Evolutionary conservation across 2,113 vertebrate species (phyloP), one percentile per base, ranked within the genome.

Genomic region (Echinops telfairi): DNA sequence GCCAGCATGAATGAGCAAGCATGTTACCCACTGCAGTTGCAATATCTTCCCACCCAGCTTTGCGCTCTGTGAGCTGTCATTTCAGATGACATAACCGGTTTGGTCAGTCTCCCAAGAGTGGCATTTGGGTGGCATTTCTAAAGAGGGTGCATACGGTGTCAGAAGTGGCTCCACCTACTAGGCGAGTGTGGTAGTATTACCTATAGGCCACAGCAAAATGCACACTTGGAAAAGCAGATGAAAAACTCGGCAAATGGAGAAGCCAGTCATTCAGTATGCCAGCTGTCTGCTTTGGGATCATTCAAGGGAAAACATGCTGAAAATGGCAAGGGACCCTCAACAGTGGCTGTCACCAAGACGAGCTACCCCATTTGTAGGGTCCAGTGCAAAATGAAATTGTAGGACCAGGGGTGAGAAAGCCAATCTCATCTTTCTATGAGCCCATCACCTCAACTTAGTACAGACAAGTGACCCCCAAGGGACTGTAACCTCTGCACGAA

Each of bases 151-250:
- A 57, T 83, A 88, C 83, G n/a, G 14, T 20, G 15, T 38, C 83
- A 36, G 71, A 92, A 81, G 83, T 15, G 16, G 38, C 75, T 0
- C 9, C 1, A 36, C 33, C 64, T 86, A 64, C 40, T 29, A 76
- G 81, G 38, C 84, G 75, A 86, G 29, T 15, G 4, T 0, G 0
- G 2, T 2, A 23, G 78, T 71, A 36, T 95, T 36, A 0, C 64
- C 15, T 40, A 31, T 58, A 8, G 19, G 0, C 91, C 80, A 80
- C 88, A 47, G 91, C 81, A 94, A 89, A 16, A 36, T 33, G n/a
- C 36, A 25, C 9, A 19, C 38, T 53, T 81, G 71, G 60, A 80
- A 77, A 80, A 85, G 82, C 95, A 95, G 89, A 90, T 76, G 75
- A 92, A 88, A 87, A 82, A 38, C 57, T 85, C 14, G 77, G 81